Conservation (phyloP, 2,797 vertebrate genomes). For the Sylvia borin region DNA sequence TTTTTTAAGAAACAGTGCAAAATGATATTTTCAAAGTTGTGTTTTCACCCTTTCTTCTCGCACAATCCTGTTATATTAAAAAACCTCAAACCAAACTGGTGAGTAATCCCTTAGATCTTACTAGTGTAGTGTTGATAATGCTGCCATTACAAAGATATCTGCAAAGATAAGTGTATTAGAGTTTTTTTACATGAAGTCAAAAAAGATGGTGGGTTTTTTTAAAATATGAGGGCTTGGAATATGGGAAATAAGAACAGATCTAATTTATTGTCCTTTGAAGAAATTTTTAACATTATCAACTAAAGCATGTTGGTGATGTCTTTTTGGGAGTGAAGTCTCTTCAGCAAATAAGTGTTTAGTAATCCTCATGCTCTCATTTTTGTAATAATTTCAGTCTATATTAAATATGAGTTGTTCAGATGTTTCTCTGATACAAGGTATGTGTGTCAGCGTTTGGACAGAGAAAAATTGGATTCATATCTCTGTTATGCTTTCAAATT, state of each 20-base stretch:
- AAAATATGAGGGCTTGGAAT: neutral
- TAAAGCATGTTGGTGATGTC: neutral
- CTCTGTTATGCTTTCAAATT: slow-evolving; percentile 79
- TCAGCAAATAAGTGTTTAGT: slow-evolving; percentile 53
- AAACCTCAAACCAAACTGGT: neutral
- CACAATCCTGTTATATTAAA: neutral
- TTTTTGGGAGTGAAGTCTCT: slow-evolving; percentile 17
- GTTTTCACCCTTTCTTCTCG: neutral
- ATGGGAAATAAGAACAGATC: neutral
- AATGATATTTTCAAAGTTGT: neutral
- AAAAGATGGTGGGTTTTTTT: slow-evolving; percentile 21
- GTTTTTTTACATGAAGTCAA: slow-evolving; percentile 14
- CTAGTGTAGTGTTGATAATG: neutral
- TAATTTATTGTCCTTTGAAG: slow-evolving; percentile 37
- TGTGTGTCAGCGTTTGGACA: slow-evolving; percentile 68
- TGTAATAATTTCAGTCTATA: slow-evolving; percentile 65
- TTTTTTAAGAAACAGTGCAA: neutral
- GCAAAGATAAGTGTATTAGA: neutral
- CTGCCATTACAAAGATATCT: slow-evolving; percentile 19
- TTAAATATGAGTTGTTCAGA: slow-evolving; percentile 68
- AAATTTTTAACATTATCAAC: slow-evolving; percentile 53
- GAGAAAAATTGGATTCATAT: slow-evolving; percentile 79
- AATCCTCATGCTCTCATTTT: slow-evolving; percentile 59
- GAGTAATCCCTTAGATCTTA: neutral
- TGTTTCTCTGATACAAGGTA: slow-evolving; percentile 52